Evolutionary conservation across 2,888 invertebrate species (phyloP).

Genomic region (Eledona agricola): DNA sequence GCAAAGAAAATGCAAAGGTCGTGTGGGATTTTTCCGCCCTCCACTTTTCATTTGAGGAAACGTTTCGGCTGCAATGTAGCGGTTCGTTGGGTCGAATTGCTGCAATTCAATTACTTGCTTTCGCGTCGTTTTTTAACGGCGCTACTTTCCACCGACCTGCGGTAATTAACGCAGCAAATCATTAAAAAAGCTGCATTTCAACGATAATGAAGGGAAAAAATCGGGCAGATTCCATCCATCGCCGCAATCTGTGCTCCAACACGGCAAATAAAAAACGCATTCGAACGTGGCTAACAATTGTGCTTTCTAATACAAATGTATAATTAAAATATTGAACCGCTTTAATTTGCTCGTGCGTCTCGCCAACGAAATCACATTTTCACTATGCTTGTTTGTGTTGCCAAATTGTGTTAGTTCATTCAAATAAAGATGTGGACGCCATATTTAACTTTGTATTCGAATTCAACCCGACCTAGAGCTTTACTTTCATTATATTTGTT

Average conservation of each 20-base stretch:
- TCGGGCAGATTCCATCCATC: background rate
- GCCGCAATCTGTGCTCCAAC: background rate
- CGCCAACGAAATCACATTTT: no score
- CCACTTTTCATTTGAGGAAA: constrained; percentile 23
- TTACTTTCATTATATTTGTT: no score
- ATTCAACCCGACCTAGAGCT: no score
- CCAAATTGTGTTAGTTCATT: no score
- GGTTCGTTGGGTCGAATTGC: constrained; percentile 25
- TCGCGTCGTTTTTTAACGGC: constrained; percentile 15
- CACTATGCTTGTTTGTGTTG: no score
- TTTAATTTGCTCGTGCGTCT: no score
- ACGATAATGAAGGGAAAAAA: constrained; percentile 27
- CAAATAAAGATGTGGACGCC: no score
- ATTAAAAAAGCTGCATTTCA: constrained; percentile 29
- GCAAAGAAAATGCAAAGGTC: constrained; percentile 24
- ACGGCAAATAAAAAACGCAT: no score
- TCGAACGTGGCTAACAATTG: no score
- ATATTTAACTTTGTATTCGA: no score
- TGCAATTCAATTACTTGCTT: constrained; percentile 29
- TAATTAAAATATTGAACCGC: no score
- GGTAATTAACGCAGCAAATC: constrained; percentile 28
- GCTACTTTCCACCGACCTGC: constrained; percentile 18
- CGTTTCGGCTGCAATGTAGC: constrained; percentile 19
- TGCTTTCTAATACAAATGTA: no score
- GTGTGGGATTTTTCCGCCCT: constrained; percentile 29